Evolutionary conservation across 2,888 invertebrate species (phyloP), one percentile per base, ranked within the genome.

Genomic region (Arenicola marina): DNA sequence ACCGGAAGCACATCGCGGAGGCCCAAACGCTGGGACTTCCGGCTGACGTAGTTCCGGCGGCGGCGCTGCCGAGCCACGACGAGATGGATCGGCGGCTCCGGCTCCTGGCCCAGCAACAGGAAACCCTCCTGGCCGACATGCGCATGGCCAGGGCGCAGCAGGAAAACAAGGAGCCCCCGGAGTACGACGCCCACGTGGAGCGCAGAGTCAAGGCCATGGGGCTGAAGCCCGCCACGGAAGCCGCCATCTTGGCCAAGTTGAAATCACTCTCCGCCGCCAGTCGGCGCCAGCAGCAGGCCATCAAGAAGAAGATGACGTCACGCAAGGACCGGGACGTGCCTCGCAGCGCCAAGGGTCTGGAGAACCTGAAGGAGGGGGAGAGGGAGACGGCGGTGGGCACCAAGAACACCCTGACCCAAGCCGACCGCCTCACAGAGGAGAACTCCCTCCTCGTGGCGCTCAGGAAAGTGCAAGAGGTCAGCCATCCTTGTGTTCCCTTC

Each of bases 371-470:
- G 3, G 71, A 73, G 4, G 73, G 75, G 24, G 79, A 24, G 78
- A 78, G 73, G 46, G 61, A 15, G 24, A n/a, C 11, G 4, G 46
- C 31, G 11, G 18, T 46, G 4, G 44, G 26, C 29, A 28, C n/a
- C 3, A 4, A 28, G 28, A 18, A 75, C 21, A 61, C 66, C 7
- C 75, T 76, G 68, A 68, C 63, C 26, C 75, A 77, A 54, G 76
- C 79, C 29, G 80, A 80, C 61, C 65, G 76, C 33, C 56, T 67
- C 31, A 62, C 69, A 56, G 78, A 77, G 51, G 78, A 80, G 26
- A 69, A 71, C 43, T 71, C 76, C 7, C 63, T 79, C 1, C 45
- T 79, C 29, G 73, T 71, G 48, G 74, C 73, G 2, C 65, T 76
- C 55, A 72, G 69, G 43, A 53, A 66, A 18, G 63, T 73, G 59